Conservation (phyloP, 2,888 invertebrate species). For the Pharmacophagus antenor region DNA sequence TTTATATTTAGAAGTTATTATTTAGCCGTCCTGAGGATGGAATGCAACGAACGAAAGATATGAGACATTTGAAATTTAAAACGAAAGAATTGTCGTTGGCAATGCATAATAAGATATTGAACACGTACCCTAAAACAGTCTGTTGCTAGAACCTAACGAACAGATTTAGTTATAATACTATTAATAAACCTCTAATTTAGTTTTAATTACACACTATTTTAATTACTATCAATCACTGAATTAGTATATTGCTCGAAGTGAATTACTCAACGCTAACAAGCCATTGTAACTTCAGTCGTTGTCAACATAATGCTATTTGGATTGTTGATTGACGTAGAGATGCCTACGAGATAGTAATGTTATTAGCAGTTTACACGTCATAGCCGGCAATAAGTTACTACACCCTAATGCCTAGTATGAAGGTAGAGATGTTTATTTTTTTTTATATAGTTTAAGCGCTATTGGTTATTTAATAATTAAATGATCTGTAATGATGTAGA, state of each 20-base stretch:
- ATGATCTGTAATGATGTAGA: too few relatives aligned
- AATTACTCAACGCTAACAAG: not conserved
- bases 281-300: not conserved
- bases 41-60: not conserved
- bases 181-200: too few relatives aligned
- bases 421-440: too few relatives aligned
- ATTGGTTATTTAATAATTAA: too few relatives aligned
- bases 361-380: too few relatives aligned
- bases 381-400: too few relatives aligned
- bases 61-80: not conserved
- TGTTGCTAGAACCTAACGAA: too few relatives aligned
- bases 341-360: not conserved
- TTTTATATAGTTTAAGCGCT: too few relatives aligned
- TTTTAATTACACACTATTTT: too few relatives aligned
- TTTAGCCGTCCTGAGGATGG: not conserved
- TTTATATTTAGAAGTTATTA: not conserved
- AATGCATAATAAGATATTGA: not conserved
- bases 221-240: too few relatives aligned
- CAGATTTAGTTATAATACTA: too few relatives aligned
- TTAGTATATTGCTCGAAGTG: not conserved
- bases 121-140: not conserved
- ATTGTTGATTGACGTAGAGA: not conserved
- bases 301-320: not conserved
- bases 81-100: not conserved
- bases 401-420: too few relatives aligned